A percentile compares a stretch with the other conserved stretches of the same genome.
phyloP scores from a whole-genome alignment of 2,113 vertebrate species.

The Oxygymnocypris stewartii region DNA sequence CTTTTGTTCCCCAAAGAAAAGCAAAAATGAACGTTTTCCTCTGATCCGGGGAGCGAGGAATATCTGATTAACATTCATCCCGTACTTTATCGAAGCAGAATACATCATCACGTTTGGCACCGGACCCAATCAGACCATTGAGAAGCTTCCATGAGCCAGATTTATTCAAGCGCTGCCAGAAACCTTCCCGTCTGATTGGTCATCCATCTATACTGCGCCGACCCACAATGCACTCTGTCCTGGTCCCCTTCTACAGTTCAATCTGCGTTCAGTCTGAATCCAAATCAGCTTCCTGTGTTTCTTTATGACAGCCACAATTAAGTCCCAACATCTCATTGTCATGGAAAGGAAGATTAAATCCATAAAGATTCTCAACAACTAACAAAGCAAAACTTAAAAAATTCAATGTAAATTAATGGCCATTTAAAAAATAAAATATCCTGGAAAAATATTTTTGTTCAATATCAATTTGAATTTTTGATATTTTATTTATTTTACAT shows the following conservation, averaged over 20 bases:
- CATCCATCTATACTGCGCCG: slow-evolving; percentile 16
- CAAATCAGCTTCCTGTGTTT: slow-evolving; percentile 28
- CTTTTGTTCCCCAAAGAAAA: slow-evolving; percentile 27
- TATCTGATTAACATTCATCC: slow-evolving; percentile 53
- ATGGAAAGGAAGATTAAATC: neutral
- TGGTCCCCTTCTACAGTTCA: slow-evolving; percentile 30
- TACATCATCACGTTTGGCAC: slow-evolving; percentile 56
- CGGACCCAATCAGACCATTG: slow-evolving; percentile 53
- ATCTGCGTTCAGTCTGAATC: slow-evolving; percentile 15
- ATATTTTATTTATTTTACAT: no score
- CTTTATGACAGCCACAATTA: slow-evolving; percentile 16
- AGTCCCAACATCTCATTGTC: neutral
- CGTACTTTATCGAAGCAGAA: slow-evolving; percentile 54
- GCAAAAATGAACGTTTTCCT: slow-evolving; percentile 19
- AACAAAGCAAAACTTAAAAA: neutral
- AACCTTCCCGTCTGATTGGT: slow-evolving; percentile 46
- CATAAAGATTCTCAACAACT: neutral
- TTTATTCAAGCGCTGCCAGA: slow-evolving; percentile 51
- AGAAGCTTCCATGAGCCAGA: slow-evolving; percentile 37
- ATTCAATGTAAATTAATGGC: no score
- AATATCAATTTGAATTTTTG: no score
- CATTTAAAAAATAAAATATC: no score
- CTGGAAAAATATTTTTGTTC: no score
- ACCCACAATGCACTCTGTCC: slow-evolving; percentile 35
- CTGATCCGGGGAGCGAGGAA: neutral